phyloP scores from a whole-genome alignment of 1,140 invertebrate species.

The Drosophila chauvacae region DNA sequence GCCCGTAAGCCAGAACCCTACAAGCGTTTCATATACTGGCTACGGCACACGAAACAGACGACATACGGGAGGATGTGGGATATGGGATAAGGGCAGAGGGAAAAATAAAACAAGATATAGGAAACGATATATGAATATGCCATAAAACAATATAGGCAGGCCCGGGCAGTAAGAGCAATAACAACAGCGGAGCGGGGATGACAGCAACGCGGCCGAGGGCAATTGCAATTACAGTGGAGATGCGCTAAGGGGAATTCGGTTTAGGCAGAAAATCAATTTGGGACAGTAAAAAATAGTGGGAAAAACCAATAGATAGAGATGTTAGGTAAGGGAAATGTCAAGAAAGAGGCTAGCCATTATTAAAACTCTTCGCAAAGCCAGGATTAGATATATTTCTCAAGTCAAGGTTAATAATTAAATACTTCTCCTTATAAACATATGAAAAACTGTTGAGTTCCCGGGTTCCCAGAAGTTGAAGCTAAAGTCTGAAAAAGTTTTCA shows the following conservation, averaged over 20 bases:
- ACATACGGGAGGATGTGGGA: constrained; percentile 6
- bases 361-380: neutral
- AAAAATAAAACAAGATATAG: constrained; percentile 35
- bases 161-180: constrained; percentile 35
- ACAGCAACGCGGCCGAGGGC: constrained; percentile 39
- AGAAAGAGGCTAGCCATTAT: neutral
- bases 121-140: constrained; percentile 79
- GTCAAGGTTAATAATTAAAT: neutral
- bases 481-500: constrained; percentile 4
- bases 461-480: neutral
- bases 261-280: constrained; percentile 9
- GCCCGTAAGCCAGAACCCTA: constrained; percentile 20
- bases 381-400: neutral
- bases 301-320: no score
- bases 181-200: constrained; percentile 30
- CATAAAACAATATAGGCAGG: constrained; percentile 81
- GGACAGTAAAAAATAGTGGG: fast-evolving
- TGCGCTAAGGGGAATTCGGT: constrained; percentile 10
- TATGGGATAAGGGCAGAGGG: neutral
- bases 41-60: constrained; percentile 6
- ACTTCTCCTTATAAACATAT: neutral
- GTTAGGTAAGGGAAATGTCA: no score
- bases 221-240: constrained; percentile 60
- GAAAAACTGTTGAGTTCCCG: neutral
- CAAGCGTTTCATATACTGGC: constrained; percentile 52